These are phyloP conservation scores for Campoplex capitator DNA, from an alignment of 2,888 invertebrate genomes.

Conservation along the genomic window DNA sequence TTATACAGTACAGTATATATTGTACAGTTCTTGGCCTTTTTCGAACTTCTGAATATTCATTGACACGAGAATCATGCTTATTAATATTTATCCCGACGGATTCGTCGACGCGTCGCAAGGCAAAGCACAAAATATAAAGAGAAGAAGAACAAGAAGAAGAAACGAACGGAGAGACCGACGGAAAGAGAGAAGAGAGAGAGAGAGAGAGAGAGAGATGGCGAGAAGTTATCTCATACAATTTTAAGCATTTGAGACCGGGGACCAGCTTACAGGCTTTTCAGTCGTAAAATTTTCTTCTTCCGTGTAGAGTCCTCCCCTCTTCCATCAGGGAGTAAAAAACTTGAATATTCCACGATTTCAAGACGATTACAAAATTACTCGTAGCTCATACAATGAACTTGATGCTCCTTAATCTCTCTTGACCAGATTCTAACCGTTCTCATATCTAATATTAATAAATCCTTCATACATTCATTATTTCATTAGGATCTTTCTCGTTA, in stretches of 20 bases:
- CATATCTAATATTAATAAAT: not conserved
- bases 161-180: constrained; percentile 26
- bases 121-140: constrained; percentile 64
- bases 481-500: not conserved
- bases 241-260: constrained; percentile 55
- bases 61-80: constrained; percentile 72
- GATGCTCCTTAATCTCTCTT: constrained; percentile 3
- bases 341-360: constrained; percentile 13
- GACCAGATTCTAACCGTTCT: not conserved
- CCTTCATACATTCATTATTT: not conserved
- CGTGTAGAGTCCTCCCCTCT: not conserved
- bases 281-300: constrained; percentile 14
- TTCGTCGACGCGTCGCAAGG: constrained; percentile 63
- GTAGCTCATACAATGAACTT: constrained; percentile 22
- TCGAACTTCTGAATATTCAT: constrained; percentile 75
- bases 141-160: constrained; percentile 11
- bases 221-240: constrained; percentile 50
- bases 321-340: constrained; percentile 15
- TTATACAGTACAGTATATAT: constrained; percentile 2
- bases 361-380: constrained; percentile 50
- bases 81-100: constrained; percentile 77
- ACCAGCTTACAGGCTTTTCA: constrained; percentile 51
- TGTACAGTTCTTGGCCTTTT: constrained; percentile 59
- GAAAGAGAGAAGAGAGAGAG: constrained; percentile 18
- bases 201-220: constrained; percentile 19